Base-by-base conservation (phyloP, 2,797 vertebrate species). In the Cygnus olor region DNA sequence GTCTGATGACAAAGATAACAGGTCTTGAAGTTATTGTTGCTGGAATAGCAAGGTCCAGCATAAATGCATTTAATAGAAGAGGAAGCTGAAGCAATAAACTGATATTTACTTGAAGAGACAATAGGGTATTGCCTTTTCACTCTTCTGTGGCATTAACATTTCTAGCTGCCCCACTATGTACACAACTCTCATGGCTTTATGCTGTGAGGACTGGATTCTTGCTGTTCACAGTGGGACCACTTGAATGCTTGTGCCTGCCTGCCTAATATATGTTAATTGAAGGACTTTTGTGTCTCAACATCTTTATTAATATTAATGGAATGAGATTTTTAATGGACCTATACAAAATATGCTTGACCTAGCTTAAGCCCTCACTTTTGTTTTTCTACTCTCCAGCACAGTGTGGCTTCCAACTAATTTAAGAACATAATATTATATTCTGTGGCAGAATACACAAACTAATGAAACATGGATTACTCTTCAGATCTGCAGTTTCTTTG, bases 271-370 rank as follows among this genome's bases (percentile, higher is more conserved):
- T 96, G 93, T 80, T 96, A 96, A 96, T 92, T 95, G 90, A 89
- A 88, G 80, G 92, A 94, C 92, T 94, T 88, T 90, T 96, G 90
- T 89, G 90, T 96, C 92, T 90, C 88, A 95, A 30, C 81, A 82
- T 94, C 95, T 95, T 95, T 96, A 97, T 95, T 96, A 96, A 95
- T 96, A 95, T 97, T 96, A 90, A 95, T 95, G 28, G 79, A 45
- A 72, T 90, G 86, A 94, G 79, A 78, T 92, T 96, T 96, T 96
- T 94, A 95, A 89, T 93, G 86, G 93, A 96, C 72, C 58, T 94
- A 56, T 83, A 83, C 86, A 64, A 95, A 97, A 93, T 93, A 94
- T 89, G 95, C 93, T 89, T 96, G 94, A 96, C 91, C 94, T 94
- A 80, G 80, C 90, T 88, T 92, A 84, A 96, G 91, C 78, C 71